Evolutionary conservation across 2,113 vertebrate species (phyloP).

Genomic region (Phylloscopus trochilus): DNA sequence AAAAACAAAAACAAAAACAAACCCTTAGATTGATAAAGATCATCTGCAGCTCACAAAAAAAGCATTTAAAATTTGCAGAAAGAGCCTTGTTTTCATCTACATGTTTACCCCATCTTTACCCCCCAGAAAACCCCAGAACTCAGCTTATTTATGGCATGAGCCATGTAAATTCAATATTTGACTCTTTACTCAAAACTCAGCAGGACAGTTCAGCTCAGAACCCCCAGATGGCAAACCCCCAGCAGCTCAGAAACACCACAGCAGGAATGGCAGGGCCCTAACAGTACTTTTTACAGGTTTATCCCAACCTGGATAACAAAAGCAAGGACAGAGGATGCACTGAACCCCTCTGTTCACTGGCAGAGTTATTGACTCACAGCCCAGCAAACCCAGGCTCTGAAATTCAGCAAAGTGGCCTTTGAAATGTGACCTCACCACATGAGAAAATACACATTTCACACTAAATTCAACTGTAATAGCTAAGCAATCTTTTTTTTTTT

Average conservation of each 20-base stretch:
- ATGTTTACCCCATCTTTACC: not conserved
- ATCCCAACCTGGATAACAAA: not conserved
- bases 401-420: not conserved
- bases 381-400: not conserved
- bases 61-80: not conserved
- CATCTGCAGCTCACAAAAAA: not conserved
- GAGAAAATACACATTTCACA: not conserved
- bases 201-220: not conserved
- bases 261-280: not conserved
- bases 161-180: not conserved
- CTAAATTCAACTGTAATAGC: not conserved
- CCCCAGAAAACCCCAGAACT: rapidly evolving
- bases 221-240: not conserved
- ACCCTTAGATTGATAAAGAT: not conserved
- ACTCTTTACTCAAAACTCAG: not conserved
- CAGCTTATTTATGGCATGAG: not conserved
- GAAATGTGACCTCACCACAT: not conserved
- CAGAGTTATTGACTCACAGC: not conserved
- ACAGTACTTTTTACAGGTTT: rapidly evolving
- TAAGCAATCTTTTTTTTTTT: not conserved
- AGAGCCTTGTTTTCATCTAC: not conserved
- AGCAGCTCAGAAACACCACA: not conserved
- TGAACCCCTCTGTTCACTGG: not conserved
- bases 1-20: too few relatives aligned
- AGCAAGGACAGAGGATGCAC: not conserved